phyloP scores from a whole-genome alignment of 1,140 invertebrate genomes.

The Drosophila virilis region DNA sequence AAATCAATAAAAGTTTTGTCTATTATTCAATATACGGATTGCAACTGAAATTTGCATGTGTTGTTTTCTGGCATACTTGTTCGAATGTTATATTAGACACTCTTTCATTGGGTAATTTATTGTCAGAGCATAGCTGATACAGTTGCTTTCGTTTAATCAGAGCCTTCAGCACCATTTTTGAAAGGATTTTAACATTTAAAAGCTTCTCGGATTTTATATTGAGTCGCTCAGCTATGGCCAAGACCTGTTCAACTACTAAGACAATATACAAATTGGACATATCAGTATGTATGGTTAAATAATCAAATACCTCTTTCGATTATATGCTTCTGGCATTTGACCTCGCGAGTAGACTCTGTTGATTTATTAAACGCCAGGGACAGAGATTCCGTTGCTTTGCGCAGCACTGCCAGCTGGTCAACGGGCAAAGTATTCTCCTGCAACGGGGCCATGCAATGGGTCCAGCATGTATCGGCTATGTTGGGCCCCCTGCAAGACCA shows the following conservation, averaged over 20 bases:
- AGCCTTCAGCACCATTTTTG: conserved; percentile 11
- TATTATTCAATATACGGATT: not conserved
- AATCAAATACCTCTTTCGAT: conserved; percentile 14
- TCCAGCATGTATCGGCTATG: conserved; percentile 24
- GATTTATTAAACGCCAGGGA: not conserved
- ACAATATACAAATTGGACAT: not conserved
- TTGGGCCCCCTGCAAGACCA: conserved; percentile 37
- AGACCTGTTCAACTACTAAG: conserved; percentile 34
- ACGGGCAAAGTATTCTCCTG: not conserved
- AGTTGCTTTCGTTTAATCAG: conserved; percentile 12
- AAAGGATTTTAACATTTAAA: conserved; percentile 26
- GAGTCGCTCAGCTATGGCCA: conserved; percentile 17
- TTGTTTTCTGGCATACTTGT: not conserved
- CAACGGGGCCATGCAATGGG: conserved; percentile 24
- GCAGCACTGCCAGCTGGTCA: not conserved
- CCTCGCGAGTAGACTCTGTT: not conserved
- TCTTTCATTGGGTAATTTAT: not conserved
- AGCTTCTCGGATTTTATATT: conserved; percentile 7
- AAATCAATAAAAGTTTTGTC: not conserved
- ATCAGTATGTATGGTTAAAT: no score
- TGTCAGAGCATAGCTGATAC: no score
- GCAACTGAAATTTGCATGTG: not conserved
- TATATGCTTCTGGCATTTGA: not conserved
- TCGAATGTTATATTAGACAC: not conserved
- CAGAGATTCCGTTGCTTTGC: not conserved